A percentile compares a stretch with the other conserved stretches of the same genome.
Evolutionary conservation across 1,140 invertebrate genomes (phyloP).

Genomic region (Gonatopus flavifemur): DNA sequence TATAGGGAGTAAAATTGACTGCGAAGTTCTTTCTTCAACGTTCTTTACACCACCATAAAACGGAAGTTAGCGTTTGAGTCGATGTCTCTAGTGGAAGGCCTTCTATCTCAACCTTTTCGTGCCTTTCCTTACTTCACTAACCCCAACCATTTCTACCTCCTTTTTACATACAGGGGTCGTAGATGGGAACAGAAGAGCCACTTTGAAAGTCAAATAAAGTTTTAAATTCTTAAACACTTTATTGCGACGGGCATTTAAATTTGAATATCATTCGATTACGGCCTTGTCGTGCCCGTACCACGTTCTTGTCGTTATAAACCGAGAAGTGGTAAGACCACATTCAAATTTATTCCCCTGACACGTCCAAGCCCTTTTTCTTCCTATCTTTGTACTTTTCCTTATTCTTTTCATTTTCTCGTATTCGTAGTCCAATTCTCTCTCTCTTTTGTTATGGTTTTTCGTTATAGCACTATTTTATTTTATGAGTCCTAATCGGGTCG

Average conservation of each 20-base stretch:
- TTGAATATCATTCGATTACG: conserved; percentile 51
- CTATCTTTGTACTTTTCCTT: neutral
- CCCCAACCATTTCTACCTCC: too few species aligned
- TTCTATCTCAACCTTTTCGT: too few species aligned
- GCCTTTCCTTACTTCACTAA: too few species aligned
- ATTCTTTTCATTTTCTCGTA: neutral
- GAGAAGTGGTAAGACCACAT: conserved; percentile 18
- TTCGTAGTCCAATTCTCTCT: neutral
- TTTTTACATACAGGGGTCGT: too few species aligned
- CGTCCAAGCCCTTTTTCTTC: conserved; percentile 7
- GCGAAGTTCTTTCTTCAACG: too few species aligned
- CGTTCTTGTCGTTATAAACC: conserved; percentile 1
- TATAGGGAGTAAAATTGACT: too few species aligned
- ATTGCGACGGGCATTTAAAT: conserved; percentile 48
- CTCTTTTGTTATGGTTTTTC: neutral
- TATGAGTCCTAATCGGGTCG: too few species aligned
- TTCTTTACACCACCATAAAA: too few species aligned
- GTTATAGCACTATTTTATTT: too few species aligned
- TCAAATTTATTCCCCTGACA: conserved; percentile 34
- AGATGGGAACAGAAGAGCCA: conserved; percentile 18
- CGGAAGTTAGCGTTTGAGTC: too few species aligned
- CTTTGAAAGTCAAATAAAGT: conserved; percentile 51
- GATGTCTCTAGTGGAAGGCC: too few species aligned
- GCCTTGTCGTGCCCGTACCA: conserved; percentile 19
- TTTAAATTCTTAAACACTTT: conserved; percentile 47